phyloP scores from a whole-genome alignment of 1,140 invertebrate genomes.

The Heliconius nattereri region DNA sequence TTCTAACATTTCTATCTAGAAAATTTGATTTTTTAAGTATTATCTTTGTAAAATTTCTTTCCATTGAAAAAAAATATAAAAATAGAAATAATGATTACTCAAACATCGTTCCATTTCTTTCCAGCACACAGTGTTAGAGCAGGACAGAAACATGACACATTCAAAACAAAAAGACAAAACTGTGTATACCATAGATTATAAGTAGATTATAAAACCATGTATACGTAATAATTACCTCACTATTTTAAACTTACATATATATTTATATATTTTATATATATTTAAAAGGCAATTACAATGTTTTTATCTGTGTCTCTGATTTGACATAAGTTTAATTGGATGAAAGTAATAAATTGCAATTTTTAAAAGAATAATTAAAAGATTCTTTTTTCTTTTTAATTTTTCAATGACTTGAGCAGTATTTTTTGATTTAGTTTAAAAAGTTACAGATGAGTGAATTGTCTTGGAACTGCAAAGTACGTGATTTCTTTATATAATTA shows the following conservation, averaged over 20 bases:
- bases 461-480: conserved; percentile 16
- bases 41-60: no score
- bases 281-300: conserved; percentile 1
- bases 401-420: neutral
- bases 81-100: neutral
- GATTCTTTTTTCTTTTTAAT: conserved; percentile 13
- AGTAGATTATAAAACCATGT: conserved; percentile 64
- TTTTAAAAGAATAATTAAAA: neutral
- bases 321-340: neutral
- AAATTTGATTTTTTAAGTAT: no score
- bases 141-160: conserved; percentile 34
- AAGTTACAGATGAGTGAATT: conserved; percentile 8
- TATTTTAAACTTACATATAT: conserved; percentile 56
- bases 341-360: neutral
- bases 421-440: neutral
- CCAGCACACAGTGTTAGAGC: conserved; percentile 31
- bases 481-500: neutral
- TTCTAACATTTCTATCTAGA: no score
- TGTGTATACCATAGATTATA: conserved; percentile 69
- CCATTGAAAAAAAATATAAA: no score
- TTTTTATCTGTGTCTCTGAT: neutral
- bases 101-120: conserved; percentile 12
- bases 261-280: neutral
- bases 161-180: conserved; percentile 59
- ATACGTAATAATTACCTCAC: conserved; percentile 80